Base-by-base conservation (phyloP, 2,888 invertebrate genomes). In the Temnothorax unifasciatus region DNA sequence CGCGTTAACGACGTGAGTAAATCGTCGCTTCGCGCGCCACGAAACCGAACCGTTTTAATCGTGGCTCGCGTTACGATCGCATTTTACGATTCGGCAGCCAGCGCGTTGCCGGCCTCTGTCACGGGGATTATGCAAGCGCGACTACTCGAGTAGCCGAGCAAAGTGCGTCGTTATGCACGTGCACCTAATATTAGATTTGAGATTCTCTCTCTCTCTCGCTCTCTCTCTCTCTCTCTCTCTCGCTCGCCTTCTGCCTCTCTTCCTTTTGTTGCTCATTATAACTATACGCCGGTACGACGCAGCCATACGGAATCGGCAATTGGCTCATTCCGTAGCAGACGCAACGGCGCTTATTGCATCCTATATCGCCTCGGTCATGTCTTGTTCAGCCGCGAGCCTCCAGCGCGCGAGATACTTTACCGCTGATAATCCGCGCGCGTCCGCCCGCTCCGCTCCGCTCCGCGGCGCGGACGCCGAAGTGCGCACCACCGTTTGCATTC, bases 401-500 rank as follows among this genome's bases (percentile, higher is more conserved):
- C 41, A 77, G 89, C 83, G 34, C 34, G 34, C 34, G 81, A 90
- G 90, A 90, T 90, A 89, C 86, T 90, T 90, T 90, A 90, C 89
- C 87, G 89, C 87, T 90, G 88, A 90, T 90, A 90, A 90, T 90
- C 90, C 88, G 90, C 85, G 84, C 81, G 75, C 29, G 29, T 25
- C 25, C 2, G 25, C 25, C 25, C 2, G 25, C 25, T 25, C 25
- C 25, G 29, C 29, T n/a, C n/a, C n/a, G n/a, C n/a, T n/a, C n/a
- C n/a, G n/a, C n/a, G n/a, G n/a, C 85, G 89, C 82, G 59, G n/a
- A 61, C 15, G 90, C 85, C 79, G 83, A 87, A 87, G 88, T 61
- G 84, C 90, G 41, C 64, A 87, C 86, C 64, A 87, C 86, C 89
- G 89, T 90, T 90, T 90, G 87, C 90, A 90, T 90, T 90, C 90